Base-by-base conservation (phyloP, 2,797 vertebrate genomes). In the Astyanax mexicanus region DNA sequence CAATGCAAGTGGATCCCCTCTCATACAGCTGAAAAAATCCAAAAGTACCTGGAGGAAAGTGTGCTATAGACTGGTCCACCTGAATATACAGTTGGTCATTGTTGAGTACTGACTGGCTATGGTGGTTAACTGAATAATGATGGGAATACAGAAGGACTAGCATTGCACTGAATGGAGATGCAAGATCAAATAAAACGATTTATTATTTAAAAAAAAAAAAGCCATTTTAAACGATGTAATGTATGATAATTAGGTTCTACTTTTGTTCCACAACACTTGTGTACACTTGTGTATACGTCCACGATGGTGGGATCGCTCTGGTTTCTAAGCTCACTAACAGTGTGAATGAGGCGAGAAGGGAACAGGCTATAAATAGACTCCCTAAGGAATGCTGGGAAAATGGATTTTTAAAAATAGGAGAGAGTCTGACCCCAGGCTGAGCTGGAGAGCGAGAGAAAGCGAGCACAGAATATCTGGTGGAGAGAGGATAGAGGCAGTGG, bases 341-440 rank as follows among this genome's bases (percentile, higher is more conserved):
- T 4, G 13, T 0, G 25, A 29, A 57, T 15, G 29, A 25, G 23
- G 23, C n/a, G 8, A 58, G 45, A 23, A 21, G 51, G 65, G 49
- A 42, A 25, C 38, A 42, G 35, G 40, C 38, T 77, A 81, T 61
- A 72, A 75, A 81, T 72, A 58, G 55, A 38, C 12, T 38, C 69
- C 37, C 68, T 49, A 11, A 62, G 69, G 35, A 72, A 79, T 52
- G 67, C 65, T 74, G 78, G 70, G 40, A 60, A 70, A 58, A 61
- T 47, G 32, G 35, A 74, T 44, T 68, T 42, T 15, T 29, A 17
- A 57, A 74, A 62, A 32, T 6, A 19, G 2, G 2, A 29, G 44
- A 11, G 17, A 54, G 9, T 27, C 25, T 79, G 77, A 84, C 15
- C 73, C 55, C 42, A 80, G 45, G 75, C 64, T 72, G 11, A 25